Evolutionary conservation across 1,140 invertebrate genomes (phyloP), one percentile per base, ranked within the genome.

Genomic region (Microplitis mediator): DNA sequence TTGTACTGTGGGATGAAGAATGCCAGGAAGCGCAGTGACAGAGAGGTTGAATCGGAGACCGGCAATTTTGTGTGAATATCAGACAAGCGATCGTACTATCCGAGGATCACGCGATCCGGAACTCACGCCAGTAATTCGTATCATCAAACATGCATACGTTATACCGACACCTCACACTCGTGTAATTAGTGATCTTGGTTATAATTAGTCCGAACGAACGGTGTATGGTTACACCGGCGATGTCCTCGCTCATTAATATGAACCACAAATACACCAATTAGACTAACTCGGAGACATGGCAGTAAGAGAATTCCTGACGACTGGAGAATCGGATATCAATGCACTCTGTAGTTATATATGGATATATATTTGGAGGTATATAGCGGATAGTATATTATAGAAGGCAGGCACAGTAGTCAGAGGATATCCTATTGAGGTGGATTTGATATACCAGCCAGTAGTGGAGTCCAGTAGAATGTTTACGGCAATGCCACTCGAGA

Each of bases 131-230:
- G 50, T 66, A 54, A 66, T 66, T 66, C 23, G 45, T 23, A 66
- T 45, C 11, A 45, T 54, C 50, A 66, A 23, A 39, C 66, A 60
- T 39, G 52, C 66, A 36, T 32, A 45, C 9, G 54, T 54, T 67
- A 45, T 45, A 45, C 39, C 39, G 8, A 45, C 39, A 45, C 16
- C 65, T 52, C 51, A 50, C 35, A 16, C 54, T 14, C 9, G 66
- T 58, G 54, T 68, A 68, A 68, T 68, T 68, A 68, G 66, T 64
- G n/a, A 45, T 32, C 23, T 31, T 13, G 54, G 66, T 68, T 45
- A 45, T 45, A 68, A 68, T 68, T 68, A 68, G 66, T 52, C 66
- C 32, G 54, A 58, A 54, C 45, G 45, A n/a, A 51, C 14, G 64
- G 39, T 11, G 39, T 34, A 62, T 31, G 54, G 66, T 54, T 35